Evolutionary conservation across 1,140 invertebrate species (phyloP).

Genomic region (Pseudomyrmex cubaensis): DNA sequence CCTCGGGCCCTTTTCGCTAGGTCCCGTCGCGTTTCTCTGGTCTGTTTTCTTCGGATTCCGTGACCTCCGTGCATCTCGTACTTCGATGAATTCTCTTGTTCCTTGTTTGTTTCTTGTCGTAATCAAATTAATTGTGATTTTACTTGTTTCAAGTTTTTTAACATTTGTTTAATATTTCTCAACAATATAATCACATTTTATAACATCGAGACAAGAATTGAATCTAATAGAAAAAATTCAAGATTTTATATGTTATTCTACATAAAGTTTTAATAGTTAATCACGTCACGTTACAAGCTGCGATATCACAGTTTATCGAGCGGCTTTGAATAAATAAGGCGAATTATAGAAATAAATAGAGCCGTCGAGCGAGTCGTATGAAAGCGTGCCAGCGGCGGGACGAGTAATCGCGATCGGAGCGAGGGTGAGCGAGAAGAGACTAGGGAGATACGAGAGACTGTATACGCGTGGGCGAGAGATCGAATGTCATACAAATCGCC

Average conservation of each 20-base stretch:
- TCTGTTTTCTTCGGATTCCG: constrained; percentile 43
- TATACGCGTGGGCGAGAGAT: constrained; percentile 78
- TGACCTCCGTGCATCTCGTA: constrained; percentile 51
- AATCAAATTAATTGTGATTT: background rate
- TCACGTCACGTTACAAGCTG: constrained; percentile 13
- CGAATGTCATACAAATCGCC: constrained; percentile 83
- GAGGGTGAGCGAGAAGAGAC: constrained; percentile 24
- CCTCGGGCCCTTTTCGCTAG: constrained; percentile 51
- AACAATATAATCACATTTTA: no score
- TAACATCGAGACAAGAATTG: background rate
- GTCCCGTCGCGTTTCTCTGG: constrained; percentile 48
- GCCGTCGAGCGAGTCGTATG: constrained; percentile 71
- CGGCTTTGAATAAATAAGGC: constrained; percentile 73
- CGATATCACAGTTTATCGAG: constrained; percentile 48
- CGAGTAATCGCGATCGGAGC: constrained; percentile 56
- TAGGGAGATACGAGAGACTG: constrained; percentile 45
- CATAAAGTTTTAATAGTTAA: constrained; percentile 35
- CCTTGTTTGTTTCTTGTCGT: background rate
- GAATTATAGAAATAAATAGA: constrained; percentile 81
- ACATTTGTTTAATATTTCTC: no score
- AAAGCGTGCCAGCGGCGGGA: constrained; percentile 55
- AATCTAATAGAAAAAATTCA: background rate
- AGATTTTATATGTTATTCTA: background rate
- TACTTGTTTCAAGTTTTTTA: background rate
- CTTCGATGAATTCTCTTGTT: constrained; percentile 3